Base-by-base conservation (phyloP, 2,888 invertebrate species). In the Lycaena phlaeas region DNA sequence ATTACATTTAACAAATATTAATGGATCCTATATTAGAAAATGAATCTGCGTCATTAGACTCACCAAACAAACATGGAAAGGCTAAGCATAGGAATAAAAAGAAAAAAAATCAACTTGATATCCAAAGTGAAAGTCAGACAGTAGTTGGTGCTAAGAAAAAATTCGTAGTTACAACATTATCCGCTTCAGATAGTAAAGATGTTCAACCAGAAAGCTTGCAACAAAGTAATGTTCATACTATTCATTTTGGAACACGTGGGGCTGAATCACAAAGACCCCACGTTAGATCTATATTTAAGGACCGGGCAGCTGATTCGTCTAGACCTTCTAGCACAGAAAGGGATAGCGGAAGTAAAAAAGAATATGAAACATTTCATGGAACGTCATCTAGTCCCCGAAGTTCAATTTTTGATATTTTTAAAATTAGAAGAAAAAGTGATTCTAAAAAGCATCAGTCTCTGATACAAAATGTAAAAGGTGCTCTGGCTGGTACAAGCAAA, bases 11-110 rank as follows among this genome's bases (percentile, higher is more conserved):
- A 61, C 52, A 45, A 46, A 36, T 45, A 45, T 51, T 45, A 50
- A 84, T 84, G 84, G 82, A 84, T 69, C 84, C 84, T 51, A 84
- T 84, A 55, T 63, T 84, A 66, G 84, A 84, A 77, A 84, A 82
- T 71, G 84, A 84, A 64, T 64, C 72, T 45, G 74, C 76, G 42
- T 64, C 75, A 36, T 62, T 74, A 30, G 82, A 79, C 41, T 70
- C 78, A 34, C 69, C 74, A 14, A 60, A 59, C 7, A 82, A 75
- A 56, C 68, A 69, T 66, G 79, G 74, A 30, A 84, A 82, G 57
- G 64, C 71, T 22, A 79, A 77, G 64, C 68, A 76, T 36, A 77
- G 79, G 54, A 66, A 76, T 42, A 82, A 75, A 59, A 81, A 81
- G 60, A 84, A 78, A 55, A 79, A 72, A 46, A 65, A 52, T 45